Evolutionary conservation across 2,888 invertebrate genomes (phyloP).

Genomic region (Aquatica leii): DNA sequence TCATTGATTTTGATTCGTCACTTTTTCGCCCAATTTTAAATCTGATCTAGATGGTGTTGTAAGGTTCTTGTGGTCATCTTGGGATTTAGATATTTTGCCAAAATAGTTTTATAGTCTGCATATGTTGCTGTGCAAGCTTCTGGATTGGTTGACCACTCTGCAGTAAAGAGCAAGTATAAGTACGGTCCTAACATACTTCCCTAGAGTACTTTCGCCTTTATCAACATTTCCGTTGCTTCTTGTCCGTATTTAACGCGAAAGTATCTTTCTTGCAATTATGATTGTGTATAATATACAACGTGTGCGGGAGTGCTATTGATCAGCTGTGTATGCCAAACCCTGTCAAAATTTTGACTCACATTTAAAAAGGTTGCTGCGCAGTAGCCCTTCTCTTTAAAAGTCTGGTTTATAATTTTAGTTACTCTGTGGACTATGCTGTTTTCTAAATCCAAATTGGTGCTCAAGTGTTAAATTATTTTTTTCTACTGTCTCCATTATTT

Average conservation of each 20-base stretch:
- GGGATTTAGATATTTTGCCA: conserved; percentile 2
- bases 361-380: no score
- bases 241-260: background rate
- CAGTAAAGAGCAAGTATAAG: no score
- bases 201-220: no score
- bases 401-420: no score
- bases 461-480: background rate
- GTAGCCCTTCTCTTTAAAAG: no score
- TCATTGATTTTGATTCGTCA: conserved; percentile 1
- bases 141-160: background rate
- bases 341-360: background rate
- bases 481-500: conserved; percentile 6
- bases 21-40: background rate
- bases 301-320: no score
- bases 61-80: background rate
- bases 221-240: background rate
- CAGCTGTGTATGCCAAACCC: no score
- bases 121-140: no score
- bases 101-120: no score
- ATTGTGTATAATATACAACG: background rate
- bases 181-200: background rate
- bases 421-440: no score
- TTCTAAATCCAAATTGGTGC: conserved; percentile 2
- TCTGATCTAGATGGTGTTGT: conserved; percentile 11
- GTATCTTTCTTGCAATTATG: conserved; percentile 6